Evolutionary conservation across 2,113 vertebrate genomes (phyloP), one percentile per base, ranked within the genome.

Genomic region (Columba janthina): DNA sequence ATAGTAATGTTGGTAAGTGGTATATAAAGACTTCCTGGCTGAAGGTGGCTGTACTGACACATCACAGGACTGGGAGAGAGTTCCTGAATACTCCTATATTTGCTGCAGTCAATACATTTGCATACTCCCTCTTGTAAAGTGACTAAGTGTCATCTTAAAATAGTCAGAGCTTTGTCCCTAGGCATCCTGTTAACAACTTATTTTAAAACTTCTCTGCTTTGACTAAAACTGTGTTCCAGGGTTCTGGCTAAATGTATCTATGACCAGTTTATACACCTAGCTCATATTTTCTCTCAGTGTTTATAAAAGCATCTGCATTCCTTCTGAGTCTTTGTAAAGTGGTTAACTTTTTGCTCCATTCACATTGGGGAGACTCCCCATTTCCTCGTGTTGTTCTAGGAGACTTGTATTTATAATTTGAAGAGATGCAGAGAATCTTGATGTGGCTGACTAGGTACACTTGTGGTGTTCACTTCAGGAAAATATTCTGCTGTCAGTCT

Each of bases 341-440:
- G 9, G 31, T 18, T 40, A 57, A 13, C 3, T 28, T 76, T 44
- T 74, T 58, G 25, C 20, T 71, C 19, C 4, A 1, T 58, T 66
- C 5, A 0, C 1, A 0, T 22, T 3, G 3, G 14, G 22, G 22
- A n/a, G 13, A 7, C 8, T 74, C 21, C 79, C 10, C 8, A 4
- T 70, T 78, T 73, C 1, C 26, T 10, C 8, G 7, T 11, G 11
- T 58, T 44, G 32, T 10, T 42, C 25, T 48, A n/a, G n/a, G n/a
- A 71, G 28, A 20, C 26, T 79, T 83, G 19, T 16, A 24, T 85
- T 79, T 85, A 64, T 40, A n/a, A n/a, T 31, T 72, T 38, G 32
- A 70, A 74, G 53, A 56, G 58, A 40, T 71, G 16, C 42, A 67
- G 51, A 64, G 28, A 58, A 28, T 81, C 65, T 82, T 81, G 26